Base-by-base conservation (phyloP, 2,888 invertebrate genomes). In the Automeris io region DNA sequence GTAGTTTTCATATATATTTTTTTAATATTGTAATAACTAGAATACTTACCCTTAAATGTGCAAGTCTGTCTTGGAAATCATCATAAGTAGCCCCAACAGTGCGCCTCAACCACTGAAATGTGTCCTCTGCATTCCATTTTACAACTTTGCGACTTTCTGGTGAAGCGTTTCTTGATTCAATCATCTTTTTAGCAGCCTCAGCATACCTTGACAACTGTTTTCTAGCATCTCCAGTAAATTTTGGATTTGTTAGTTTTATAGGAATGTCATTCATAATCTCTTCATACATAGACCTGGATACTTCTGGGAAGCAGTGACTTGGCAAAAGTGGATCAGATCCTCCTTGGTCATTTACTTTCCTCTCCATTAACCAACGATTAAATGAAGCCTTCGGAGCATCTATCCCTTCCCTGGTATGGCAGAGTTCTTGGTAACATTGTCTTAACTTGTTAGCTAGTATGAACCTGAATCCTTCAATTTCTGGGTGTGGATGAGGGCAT, bases 251-350 rank as follows among this genome's bases (percentile, higher is more conserved):
- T 42, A 98, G 89, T 78, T 97, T 97, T 43, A 98, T 95, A 6
- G 98, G 98, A 68, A 99, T 96, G 80, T 98, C 98, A 77, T 97
- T 95, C 96, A 98, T 97, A 37, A 98, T 96, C 86, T 98, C 98
- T 49, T 96, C 92, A 80, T 97, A 97, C 97, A 98, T 97, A 1
- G 95, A 94, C 67, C 92, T 91, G 3, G 98, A 98, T 56, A 98
- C 93, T 81, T 97, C 97, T 1, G 95, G 94, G 54, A 92, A 91
- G 79, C 98, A 98, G 70, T 93, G 93, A 72, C 96, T 96, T 5
- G 98, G 98, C 35, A 98, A 82, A 35, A 98, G 76, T 0, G 98
- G 95, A 83, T 98, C 98, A 39, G 91, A 91, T 1, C 98, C 98
- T 60, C 90, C 90, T 61, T 91, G 91, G 69, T 97, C 96, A 51